These are phyloP conservation scores for Sitobion miscanthi DNA, from an alignment of 1,140 invertebrate genomes.

Conservation along the genomic window DNA sequence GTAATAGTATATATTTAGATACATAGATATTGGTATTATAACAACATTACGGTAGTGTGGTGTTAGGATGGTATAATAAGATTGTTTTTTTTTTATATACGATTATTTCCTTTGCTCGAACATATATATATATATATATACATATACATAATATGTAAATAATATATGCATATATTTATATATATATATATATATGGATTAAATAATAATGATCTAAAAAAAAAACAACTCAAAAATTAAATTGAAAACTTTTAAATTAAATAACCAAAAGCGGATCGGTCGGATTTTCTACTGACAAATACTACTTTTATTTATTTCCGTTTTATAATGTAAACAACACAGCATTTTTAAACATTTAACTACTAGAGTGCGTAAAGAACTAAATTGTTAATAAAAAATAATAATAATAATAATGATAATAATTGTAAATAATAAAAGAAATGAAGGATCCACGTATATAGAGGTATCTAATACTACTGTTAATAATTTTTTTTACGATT, in stretches of 20 bases:
- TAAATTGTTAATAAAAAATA: conserved; percentile 51
- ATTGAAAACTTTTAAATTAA: conserved; percentile 21
- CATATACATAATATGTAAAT: neutral
- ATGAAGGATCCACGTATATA: conserved; percentile 49
- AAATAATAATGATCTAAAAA: conserved; percentile 29
- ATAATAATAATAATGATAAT: conserved; percentile 37
- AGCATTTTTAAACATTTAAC: conserved; percentile 56
- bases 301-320: conserved; percentile 55
- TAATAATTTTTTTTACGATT: conserved; percentile 49
- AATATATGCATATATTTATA: too few species aligned
- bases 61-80: neutral
- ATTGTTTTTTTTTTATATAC: neutral
- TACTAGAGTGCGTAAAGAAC: conserved; percentile 55
- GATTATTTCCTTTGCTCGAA: neutral
- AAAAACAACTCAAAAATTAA: conserved; percentile 24
- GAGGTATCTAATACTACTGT: conserved; percentile 55
- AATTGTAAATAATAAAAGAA: conserved; percentile 54
- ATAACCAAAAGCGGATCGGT: conserved; percentile 32
- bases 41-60: neutral
- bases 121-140: neutral
- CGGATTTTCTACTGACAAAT: conserved; percentile 53
- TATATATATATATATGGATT: neutral
- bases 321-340: conserved; percentile 56
- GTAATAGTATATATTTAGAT: neutral
- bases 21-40: neutral